Conservation (phyloP, 2,113 vertebrate species). For the Rhynchomys soricoides region DNA sequence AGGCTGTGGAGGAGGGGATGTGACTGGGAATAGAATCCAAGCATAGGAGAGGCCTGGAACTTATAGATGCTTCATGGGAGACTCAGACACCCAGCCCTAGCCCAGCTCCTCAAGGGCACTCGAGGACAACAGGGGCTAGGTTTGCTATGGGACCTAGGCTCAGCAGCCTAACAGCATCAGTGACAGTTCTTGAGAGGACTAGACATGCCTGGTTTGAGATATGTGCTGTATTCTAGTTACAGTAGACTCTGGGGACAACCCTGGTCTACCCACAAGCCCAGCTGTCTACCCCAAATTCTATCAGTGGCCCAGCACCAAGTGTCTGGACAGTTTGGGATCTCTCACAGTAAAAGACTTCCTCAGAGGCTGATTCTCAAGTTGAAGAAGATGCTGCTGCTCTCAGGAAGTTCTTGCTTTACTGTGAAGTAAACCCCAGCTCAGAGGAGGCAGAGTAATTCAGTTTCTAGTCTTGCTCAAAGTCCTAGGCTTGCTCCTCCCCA, state of each 20-base stretch:
- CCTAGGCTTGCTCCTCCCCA: neutral
- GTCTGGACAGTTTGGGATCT: slow-evolving; percentile 67
- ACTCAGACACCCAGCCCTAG: slow-evolving; percentile 61
- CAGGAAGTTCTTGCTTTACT: slow-evolving; percentile 41
- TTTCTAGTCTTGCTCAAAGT: slow-evolving; percentile 4
- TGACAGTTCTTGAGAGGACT: slow-evolving; percentile 20
- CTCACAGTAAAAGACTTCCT: slow-evolving; percentile 66
- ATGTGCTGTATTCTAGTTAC: slow-evolving; percentile 55
- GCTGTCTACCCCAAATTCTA: slow-evolving; percentile 74
- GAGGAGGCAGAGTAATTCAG: neutral
- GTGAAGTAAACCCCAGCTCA: slow-evolving; percentile 16
- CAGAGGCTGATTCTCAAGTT: slow-evolving; percentile 40
- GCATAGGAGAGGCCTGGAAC: slow-evolving; percentile 73
- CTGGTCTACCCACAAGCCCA: slow-evolving; percentile 73
- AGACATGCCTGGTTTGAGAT: slow-evolving; percentile 48
- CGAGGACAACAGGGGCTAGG: slow-evolving; percentile 56
- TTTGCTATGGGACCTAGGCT: slow-evolving; percentile 37
- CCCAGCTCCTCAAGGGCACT: slow-evolving; percentile 54
- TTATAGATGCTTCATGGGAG: slow-evolving; percentile 77
- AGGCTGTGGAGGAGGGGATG: slow-evolving; percentile 48
- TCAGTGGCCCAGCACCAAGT: slow-evolving; percentile 52
- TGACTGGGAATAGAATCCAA: slow-evolving; percentile 55
- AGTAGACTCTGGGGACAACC: slow-evolving; percentile 44
- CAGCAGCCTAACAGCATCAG: neutral
- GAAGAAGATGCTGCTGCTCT: slow-evolving; percentile 44